Percentiles rank a stretch among this genome's conserved stretches.
Evolutionary conservation across 2,797 vertebrate species (phyloP).

Genomic region (Remorina albescens): DNA sequence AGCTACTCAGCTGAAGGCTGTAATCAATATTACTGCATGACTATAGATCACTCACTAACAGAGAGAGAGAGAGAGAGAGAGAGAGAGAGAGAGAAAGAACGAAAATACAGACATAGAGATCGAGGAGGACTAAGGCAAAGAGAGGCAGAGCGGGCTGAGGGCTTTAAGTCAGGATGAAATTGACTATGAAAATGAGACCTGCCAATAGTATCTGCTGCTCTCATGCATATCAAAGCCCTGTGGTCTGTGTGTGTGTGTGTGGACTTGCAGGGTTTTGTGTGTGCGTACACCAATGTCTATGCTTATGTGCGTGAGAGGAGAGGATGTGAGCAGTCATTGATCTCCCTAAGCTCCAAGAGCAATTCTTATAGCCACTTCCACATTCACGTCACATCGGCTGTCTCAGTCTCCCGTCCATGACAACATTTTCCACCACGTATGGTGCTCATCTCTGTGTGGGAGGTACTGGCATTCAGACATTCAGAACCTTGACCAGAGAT

Average conservation of each 20-base stretch:
- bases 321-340: slow-evolving; percentile 69
- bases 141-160: slow-evolving; percentile 60
- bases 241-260: slow-evolving; percentile 43
- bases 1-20: slow-evolving; percentile 72
- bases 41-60: slow-evolving; percentile 79
- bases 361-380: slow-evolving; percentile 56
- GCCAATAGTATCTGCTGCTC: slow-evolving; percentile 79
- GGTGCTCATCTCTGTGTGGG: slow-evolving; percentile 7
- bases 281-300: slow-evolving; percentile 11
- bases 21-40: slow-evolving; percentile 82
- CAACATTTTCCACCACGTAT: slow-evolving; percentile 49
- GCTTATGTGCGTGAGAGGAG: slow-evolving; percentile 33
- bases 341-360: slow-evolving; percentile 65
- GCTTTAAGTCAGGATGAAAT: slow-evolving; percentile 82
- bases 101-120: slow-evolving; percentile 35
- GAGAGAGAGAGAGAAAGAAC: slow-evolving; percentile 9
- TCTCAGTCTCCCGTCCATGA: slow-evolving; percentile 60
- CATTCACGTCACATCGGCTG: slow-evolving; percentile 71
- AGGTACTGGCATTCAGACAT: slow-evolving; percentile 47
- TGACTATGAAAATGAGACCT: slow-evolving; percentile 83
- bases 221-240: slow-evolving; percentile 79
- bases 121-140: slow-evolving; percentile 26
- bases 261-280: slow-evolving; percentile 17
- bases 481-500: slow-evolving; percentile 50
- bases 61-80: slow-evolving; percentile 30